phyloP scores from a whole-genome alignment of 2,113 vertebrate species.

The Tragelaphus buxtoni region DNA sequence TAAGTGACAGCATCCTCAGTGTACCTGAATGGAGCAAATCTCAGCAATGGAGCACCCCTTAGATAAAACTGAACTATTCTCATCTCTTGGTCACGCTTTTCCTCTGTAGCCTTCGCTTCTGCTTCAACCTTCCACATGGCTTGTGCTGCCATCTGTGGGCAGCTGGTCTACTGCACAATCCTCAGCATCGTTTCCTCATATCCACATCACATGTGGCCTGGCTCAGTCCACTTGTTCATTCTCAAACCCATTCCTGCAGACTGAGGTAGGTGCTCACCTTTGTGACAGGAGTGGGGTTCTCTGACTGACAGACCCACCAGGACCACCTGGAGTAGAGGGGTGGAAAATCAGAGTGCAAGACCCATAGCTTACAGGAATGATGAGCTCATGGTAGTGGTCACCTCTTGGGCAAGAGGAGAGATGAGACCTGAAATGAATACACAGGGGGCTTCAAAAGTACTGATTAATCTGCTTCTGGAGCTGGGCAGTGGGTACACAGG shows the following conservation, averaged over 20 bases:
- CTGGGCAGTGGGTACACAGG: too few relatives aligned
- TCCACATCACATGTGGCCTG: background rate
- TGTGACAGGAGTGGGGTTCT: background rate
- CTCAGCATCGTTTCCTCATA: background rate
- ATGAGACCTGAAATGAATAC: background rate
- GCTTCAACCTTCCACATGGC: fast-evolving
- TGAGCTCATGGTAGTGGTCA: background rate
- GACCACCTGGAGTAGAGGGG: background rate
- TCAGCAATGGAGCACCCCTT: background rate
- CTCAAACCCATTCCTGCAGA: background rate
- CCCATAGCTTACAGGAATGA: background rate
- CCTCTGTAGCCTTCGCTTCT: background rate
- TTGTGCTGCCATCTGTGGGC: too few relatives aligned
- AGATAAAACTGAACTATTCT: background rate
- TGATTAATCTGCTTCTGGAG: background rate
- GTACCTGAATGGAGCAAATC: background rate
- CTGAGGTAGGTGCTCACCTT: background rate
- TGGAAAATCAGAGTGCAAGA: background rate
- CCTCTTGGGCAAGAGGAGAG: background rate
- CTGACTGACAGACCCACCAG: background rate
- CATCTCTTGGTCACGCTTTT: background rate
- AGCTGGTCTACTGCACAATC: background rate
- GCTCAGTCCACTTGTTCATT: background rate
- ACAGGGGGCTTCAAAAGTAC: background rate
- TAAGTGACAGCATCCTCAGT: background rate